phyloP scores from a whole-genome alignment of 2,113 vertebrate species.

The Eretmochelys imbricata region DNA sequence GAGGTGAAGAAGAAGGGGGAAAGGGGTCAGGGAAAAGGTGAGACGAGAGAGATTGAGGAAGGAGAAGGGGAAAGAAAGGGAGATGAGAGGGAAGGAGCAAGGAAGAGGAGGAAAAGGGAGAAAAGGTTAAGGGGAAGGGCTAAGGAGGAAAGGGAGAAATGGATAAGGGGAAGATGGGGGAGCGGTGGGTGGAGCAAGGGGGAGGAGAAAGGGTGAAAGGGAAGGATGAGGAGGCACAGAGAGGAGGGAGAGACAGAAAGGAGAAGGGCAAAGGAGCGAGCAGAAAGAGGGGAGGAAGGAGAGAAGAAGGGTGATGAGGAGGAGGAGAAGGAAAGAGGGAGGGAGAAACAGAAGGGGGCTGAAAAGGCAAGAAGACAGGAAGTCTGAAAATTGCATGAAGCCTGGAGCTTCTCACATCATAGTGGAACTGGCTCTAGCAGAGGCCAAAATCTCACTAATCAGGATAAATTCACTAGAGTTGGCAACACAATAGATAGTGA shows the following conservation, averaged over 20 bases:
- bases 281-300: background rate
- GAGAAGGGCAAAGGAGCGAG: background rate
- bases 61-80: background rate
- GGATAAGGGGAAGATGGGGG: background rate
- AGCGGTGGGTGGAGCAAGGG: background rate
- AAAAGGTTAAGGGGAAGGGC: too few species aligned
- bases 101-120: background rate
- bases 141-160: too few species aligned
- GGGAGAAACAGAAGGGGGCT: too few species aligned
- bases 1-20: background rate
- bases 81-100: background rate
- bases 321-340: background rate
- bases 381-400: background rate
- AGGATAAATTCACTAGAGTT: background rate
- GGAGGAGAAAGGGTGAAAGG: background rate
- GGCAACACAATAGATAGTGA: fast-evolving
- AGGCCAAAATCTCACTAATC: background rate
- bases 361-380: background rate
- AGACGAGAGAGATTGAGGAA: background rate
- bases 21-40: background rate
- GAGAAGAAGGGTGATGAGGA: background rate
- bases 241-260: background rate
- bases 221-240: background rate
- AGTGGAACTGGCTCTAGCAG: background rate
- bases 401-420: background rate